Percentiles rank a stretch among this genome's conserved stretches.
Conservation (phyloP, 2,888 invertebrate species). For the Philopedon plagiatum region DNA sequence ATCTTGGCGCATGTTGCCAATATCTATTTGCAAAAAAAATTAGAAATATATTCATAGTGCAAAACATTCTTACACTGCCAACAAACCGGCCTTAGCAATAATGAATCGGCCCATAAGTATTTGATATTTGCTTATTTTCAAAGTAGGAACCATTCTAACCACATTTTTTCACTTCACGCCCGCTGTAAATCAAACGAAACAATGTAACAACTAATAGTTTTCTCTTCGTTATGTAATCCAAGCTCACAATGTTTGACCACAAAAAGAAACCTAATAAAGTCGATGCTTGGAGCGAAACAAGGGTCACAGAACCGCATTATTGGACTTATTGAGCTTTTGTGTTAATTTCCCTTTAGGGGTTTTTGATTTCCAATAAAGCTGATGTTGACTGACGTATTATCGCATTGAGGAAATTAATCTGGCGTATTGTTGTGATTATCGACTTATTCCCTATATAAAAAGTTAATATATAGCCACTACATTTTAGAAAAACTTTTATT, state of each 20-base stretch:
- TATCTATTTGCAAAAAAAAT: too few species aligned
- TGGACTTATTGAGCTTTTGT: conserved; percentile 26
- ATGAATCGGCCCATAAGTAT: too few species aligned
- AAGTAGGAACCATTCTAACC: too few species aligned
- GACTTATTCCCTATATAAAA: neutral
- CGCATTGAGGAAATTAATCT: conserved; percentile 15
- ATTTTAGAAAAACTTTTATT: neutral
- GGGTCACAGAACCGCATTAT: conserved; percentile 18
- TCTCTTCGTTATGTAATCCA: neutral
- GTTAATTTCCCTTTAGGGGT: conserved; percentile 27
- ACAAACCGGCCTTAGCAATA: too few species aligned
- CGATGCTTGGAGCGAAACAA: conserved; percentile 3
- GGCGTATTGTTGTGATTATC: conserved; percentile 6
- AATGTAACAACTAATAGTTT: neutral
- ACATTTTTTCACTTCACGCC: too few species aligned
- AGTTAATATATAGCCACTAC: neutral
- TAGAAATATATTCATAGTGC: too few species aligned
- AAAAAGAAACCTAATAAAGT: conserved; percentile 20
- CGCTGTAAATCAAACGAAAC: neutral
- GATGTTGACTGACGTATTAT: conserved; percentile 9
- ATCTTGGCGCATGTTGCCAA: too few species aligned
- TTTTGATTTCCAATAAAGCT: conserved; percentile 17
- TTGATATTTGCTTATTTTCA: too few species aligned
- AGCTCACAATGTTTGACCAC: conserved; percentile 7
- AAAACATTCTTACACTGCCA: too few species aligned